Base-by-base conservation (phyloP, 2,888 invertebrate species). In the Drosophila emarginata region DNA sequence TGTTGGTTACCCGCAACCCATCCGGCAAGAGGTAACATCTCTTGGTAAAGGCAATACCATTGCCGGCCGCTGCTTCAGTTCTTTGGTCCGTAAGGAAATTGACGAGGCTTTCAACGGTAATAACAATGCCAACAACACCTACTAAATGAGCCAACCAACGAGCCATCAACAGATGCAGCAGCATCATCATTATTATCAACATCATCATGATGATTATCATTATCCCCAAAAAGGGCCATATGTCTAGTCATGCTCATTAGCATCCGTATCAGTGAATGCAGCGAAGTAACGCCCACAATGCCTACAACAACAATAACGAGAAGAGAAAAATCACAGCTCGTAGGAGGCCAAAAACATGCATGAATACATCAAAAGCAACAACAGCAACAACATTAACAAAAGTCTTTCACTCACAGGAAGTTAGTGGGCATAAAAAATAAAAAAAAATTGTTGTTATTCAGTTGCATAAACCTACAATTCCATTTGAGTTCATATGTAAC, bases 231-330 rank as follows among this genome's bases (percentile, higher is more conserved):
- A 28, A 39, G 39, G 50, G 68, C 60, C 87, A 87, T 76, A 64
- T 80, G 82, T 87, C 85, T 82, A 82, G 82, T 82, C 82, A 82
- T 82, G 82, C 82, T 82, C 82, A 82, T 82, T 82, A 87, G 82
- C 82, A 82, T 82, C 79, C 54, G 64, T 58, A 63, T 76, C 84
- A 69, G 80, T 75, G 86, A 77, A 77, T 78, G 78, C 78, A 80
- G 70, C 64, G 80, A 78, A 85, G 81, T 87, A 80, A 81, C 81
- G 61, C 77, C 80, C 85, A 85, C 80, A 74, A 87, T 87, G 62
- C 40, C 61, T 58, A 23, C 53, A 37, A 6, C 11, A 58, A 50
- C 12, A 73, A 64, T 14, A 28, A 45, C 40, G n/a, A 45, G 3
- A 36, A 32, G 11, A 45, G 1, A 9, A 45, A n/a, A 57, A 69